Percentiles rank a stretch among this genome's conserved stretches.
These are phyloP conservation scores for Dallia pectoralis DNA, from an alignment of 2,797 vertebrate genomes.

Conservation along the genomic window DNA sequence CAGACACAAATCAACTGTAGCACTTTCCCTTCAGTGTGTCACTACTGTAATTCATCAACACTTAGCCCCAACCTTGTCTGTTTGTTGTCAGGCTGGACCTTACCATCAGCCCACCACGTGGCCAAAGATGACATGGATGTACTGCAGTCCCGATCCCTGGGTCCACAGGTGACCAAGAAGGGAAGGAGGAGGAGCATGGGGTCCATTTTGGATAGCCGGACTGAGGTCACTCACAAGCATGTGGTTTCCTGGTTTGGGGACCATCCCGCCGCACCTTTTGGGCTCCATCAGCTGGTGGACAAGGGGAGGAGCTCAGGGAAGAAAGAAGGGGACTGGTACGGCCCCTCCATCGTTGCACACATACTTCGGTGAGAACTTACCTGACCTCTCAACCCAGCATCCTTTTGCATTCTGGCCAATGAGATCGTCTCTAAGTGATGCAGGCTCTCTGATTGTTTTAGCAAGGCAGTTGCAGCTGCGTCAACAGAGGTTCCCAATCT, in stretches of 20 bases:
- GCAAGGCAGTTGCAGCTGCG: conserved; percentile 80
- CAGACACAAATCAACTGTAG: no score
- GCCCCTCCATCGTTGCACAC: conserved; percentile 84
- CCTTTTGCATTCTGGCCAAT: neutral
- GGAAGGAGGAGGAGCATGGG: conserved; percentile 62
- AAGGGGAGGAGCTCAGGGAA: conserved; percentile 82
- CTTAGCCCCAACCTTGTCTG: conserved; percentile 38
- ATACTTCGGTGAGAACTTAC: conserved; percentile 81
- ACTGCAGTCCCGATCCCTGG: conserved; percentile 25
- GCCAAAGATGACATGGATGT: conserved; percentile 75
- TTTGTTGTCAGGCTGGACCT: conserved; percentile 76
- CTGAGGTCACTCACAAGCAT: conserved; percentile 73
- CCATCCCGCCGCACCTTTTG: conserved; percentile 75
- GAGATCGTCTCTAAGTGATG: neutral
- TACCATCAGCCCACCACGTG: conserved; percentile 59
- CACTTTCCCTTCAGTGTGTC: neutral
- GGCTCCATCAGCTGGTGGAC: conserved; percentile 83
- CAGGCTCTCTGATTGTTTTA: conserved; percentile 49
- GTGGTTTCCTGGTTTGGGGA: conserved; percentile 86
- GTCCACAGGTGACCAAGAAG: conserved; percentile 1
- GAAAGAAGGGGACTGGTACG: conserved; percentile 91
- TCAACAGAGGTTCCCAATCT: conserved; percentile 67
- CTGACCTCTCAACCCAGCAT: accelerated
- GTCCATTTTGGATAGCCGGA: conserved; percentile 52
- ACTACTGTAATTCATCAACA: neutral